Percentiles rank a stretch among this genome's conserved stretches.
phyloP scores from a whole-genome alignment of 2,888 invertebrate species.

The Agrotis exclamationis region DNA sequence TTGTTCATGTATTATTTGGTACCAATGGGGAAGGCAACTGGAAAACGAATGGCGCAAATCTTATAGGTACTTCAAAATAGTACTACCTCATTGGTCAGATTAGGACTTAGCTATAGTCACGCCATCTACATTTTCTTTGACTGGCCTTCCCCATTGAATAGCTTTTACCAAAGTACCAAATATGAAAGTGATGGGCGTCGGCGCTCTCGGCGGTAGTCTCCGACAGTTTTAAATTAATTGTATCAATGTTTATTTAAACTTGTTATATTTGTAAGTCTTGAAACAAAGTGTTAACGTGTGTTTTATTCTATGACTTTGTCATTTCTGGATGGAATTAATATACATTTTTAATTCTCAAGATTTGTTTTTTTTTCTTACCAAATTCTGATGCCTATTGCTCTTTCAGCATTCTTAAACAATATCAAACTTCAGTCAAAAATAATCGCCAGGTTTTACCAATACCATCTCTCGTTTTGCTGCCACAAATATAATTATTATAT shows the following conservation, averaged over 20 bases:
- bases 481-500: no score
- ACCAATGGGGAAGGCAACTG: no score
- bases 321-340: slow-evolving; percentile 44
- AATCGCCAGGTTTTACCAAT: neutral
- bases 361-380: slow-evolving; percentile 11
- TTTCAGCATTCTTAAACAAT: neutral
- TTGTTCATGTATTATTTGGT: no score
- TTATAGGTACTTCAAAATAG: no score
- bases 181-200: no score
- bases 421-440: neutral
- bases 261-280: slow-evolving; percentile 26
- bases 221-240: slow-evolving; percentile 26
- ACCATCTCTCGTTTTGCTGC: neutral
- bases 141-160: no score
- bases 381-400: neutral
- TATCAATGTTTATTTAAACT: slow-evolving; percentile 30
- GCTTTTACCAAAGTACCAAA: no score
- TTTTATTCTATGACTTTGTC: slow-evolving; percentile 43
- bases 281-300: slow-evolving; percentile 26
- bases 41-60: no score
- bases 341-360: slow-evolving; percentile 26
- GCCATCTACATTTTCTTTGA: no score
- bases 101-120: no score
- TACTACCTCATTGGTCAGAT: no score
- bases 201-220: no score